phyloP scores from a whole-genome alignment of 2,113 vertebrate genomes.

The Scatophagus argus region DNA sequence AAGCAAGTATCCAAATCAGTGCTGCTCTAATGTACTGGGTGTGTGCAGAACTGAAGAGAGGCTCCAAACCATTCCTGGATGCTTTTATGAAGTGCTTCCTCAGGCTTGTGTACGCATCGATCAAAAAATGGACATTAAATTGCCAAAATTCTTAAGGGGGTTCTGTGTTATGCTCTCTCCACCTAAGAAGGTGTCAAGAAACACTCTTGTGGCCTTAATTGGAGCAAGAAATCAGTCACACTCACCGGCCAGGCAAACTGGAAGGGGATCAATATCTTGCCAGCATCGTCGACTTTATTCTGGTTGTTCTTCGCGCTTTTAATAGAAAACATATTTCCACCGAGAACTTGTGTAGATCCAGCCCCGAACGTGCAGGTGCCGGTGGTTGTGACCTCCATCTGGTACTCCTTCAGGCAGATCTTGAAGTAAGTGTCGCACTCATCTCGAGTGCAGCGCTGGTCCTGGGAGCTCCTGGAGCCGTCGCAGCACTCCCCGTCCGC shows the following conservation, averaged over 20 bases:
- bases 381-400: conserved; percentile 87
- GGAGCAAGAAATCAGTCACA: neutral
- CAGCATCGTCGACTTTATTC: conserved; percentile 83
- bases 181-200: neutral
- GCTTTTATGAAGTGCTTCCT: neutral
- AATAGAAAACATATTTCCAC: conserved; percentile 96
- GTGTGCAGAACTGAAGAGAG: neutral
- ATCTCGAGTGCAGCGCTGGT: conserved; percentile 90
- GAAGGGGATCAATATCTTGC: conserved; percentile 92
- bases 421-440: conserved; percentile 97
- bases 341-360: conserved; percentile 92
- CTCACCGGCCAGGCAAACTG: conserved; percentile 98
- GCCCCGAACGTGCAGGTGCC: conserved; percentile 91
- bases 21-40: neutral
- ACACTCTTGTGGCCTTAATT: neutral
- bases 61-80: neutral
- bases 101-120: neutral
- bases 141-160: neutral
- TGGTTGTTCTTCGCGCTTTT: conserved; percentile 81
- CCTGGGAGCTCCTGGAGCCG: conserved; percentile 86
- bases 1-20: neutral
- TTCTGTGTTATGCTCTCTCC: neutral
- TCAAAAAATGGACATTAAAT: neutral
- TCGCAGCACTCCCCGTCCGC: conserved; percentile 96
- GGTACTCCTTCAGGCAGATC: conserved; percentile 97